These are phyloP conservation scores for Bucorvus abyssinicus DNA, from an alignment of 2,797 vertebrate species.

Conservation along the genomic window DNA sequence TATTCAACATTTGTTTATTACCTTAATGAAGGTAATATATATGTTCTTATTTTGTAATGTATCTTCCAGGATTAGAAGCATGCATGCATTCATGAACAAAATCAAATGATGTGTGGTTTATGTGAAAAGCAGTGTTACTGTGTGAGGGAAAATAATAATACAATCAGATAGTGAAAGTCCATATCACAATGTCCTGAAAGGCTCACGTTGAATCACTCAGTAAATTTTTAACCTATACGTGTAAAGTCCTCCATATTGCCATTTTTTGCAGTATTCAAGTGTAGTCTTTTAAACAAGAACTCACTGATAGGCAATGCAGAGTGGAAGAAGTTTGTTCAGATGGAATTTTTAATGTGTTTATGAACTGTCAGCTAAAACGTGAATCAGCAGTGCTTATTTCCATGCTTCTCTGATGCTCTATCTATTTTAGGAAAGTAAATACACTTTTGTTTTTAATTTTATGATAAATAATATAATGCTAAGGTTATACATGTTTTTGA, in stretches of 20 bases:
- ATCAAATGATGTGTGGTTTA: background rate
- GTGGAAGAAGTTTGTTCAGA: background rate
- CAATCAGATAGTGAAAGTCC: background rate
- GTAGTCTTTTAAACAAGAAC: background rate
- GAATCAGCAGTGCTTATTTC: background rate
- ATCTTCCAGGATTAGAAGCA: background rate
- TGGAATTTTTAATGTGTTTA: background rate
- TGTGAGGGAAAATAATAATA: background rate
- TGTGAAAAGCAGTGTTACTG: background rate
- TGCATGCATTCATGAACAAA: background rate
- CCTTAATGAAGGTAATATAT: background rate
- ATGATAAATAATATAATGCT: background rate
- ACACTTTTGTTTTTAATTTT: background rate
- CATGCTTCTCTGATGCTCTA: background rate
- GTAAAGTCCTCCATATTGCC: background rate
- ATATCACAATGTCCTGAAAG: background rate
- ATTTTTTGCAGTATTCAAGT: background rate
- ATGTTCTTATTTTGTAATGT: background rate
- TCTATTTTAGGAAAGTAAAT: background rate
- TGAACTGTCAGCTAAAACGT: background rate
- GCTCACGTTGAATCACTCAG: background rate
- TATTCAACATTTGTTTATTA: background rate
- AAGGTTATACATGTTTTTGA: background rate
- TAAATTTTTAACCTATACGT: background rate
- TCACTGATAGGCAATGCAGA: background rate